phyloP scores from a whole-genome alignment of 35 echinoderm and acorn worm species.

The Stichopus chloronotus region DNA sequence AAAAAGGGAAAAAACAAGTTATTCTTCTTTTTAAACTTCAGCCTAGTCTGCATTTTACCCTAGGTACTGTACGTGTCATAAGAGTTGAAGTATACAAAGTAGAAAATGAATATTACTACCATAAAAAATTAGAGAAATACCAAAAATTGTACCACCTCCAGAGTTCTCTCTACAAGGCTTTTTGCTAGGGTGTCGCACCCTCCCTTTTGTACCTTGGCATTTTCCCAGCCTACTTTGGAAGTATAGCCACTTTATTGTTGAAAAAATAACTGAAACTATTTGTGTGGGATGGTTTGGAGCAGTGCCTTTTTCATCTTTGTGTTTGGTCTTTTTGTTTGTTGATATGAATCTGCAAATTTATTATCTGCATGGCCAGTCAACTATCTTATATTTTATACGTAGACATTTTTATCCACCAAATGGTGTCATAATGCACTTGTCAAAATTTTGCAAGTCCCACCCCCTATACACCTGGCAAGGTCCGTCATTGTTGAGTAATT shows the following conservation, averaged over 20 bases:
- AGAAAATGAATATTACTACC: constrained; percentile 24
- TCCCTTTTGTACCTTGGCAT: no score
- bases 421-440: constrained; percentile 21
- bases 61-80: constrained; percentile 18
- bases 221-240: constrained; percentile 5
- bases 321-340: constrained; percentile 22
- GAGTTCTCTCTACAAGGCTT: constrained; percentile 8
- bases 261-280: no score
- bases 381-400: no score
- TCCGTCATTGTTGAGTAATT: no score
- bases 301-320: constrained; percentile 27
- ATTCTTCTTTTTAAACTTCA: constrained; percentile 8
- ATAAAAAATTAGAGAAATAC: constrained; percentile 15
- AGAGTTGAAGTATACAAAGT: constrained; percentile 18
- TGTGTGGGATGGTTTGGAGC: constrained; percentile 19
- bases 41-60: constrained; percentile 26
- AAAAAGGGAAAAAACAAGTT: constrained; percentile 4
- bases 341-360: no score
- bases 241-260: no score
- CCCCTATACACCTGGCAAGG: constrained; percentile 18
- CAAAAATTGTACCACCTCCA: constrained; percentile 1
- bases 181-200: background rate
- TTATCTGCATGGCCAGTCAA: no score
- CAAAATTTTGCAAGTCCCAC: background rate
- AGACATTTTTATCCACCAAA: constrained; percentile 28